Evolutionary conservation across 2,797 vertebrate genomes (phyloP), one percentile per base, ranked within the genome.

Genomic region (Rhinogobio ventralis): DNA sequence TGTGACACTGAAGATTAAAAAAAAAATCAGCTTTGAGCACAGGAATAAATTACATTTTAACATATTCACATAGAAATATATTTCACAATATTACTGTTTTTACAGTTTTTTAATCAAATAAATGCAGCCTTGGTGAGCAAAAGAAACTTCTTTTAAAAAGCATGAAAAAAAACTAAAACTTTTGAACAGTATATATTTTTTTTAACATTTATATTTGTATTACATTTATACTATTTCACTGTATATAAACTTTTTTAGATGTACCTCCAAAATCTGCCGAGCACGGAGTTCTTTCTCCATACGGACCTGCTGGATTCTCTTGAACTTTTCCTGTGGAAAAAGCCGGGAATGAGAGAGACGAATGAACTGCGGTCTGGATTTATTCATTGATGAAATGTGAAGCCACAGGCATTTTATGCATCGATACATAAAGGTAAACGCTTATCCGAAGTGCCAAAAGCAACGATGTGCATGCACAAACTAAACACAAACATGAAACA

Each of bases 221-320:
- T 42, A n/a, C 23, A 69, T 69, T 69, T 23, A 39, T 39, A 36
- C 23, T 7, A 42, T 69, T 69, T 69, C 15, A 25, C 1, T 15
- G 15, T 49, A 28, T 53, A 33, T 33, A 23, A 53, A 19, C 1
- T 33, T n/a, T 25, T 4, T 17, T 19, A 28, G 0, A 45, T n/a
- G 19, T 95, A 99, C 98, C 97, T 99, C 97, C 53, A 99, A 94
- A 95, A 99, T 97, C 92, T 98, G 97, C 92, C 98, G 97, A 86
- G 98, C 97, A 91, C 97, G 94, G 92, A 97, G 95, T 94, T 99
- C 97, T 93, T 98, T 99, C 94, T 99, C 97, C 95, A 97, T 95
- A 90, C 97, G 96, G 90, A 98, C 96, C 94, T 98, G 98, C 92
- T 99, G 97, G 93, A 98, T 97, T 93, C 97, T 96, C 91, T 96